Conservation (phyloP, 2,797 vertebrate genomes). For the Xenops minutus region DNA sequence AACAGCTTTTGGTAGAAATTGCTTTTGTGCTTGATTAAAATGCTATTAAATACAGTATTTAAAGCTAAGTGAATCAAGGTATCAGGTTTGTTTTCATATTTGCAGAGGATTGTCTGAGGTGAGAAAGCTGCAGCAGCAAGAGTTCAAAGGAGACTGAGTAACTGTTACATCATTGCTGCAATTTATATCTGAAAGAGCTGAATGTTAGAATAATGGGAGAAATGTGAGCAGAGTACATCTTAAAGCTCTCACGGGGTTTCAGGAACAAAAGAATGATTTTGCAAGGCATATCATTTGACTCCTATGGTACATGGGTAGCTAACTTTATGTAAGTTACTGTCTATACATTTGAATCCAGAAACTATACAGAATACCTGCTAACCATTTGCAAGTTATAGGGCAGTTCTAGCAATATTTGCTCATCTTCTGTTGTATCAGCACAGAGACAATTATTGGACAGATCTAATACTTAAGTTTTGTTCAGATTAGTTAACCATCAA, state of each 20-base stretch:
- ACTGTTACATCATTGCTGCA: not conserved
- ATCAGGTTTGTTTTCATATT: not conserved
- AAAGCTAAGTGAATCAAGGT: not conserved
- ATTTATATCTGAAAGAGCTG: not conserved
- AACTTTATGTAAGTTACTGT: not conserved
- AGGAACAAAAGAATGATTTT: not conserved
- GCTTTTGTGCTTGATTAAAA: not conserved
- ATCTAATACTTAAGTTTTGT: not conserved
- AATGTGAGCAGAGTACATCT: not conserved
- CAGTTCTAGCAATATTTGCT: not conserved
- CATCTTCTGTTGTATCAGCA: not conserved
- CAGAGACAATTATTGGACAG: not conserved
- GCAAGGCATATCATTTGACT: not conserved
- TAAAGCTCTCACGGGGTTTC: not conserved
- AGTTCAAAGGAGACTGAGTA: not conserved
- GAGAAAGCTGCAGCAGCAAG: not conserved
- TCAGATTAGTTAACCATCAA: not conserved
- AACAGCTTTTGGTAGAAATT: not conserved
- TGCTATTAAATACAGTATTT: not conserved
- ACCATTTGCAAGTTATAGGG: not conserved
- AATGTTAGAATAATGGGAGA: not conserved
- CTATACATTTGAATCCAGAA: not conserved
- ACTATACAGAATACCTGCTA: not conserved
- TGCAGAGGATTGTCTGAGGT: not conserved
- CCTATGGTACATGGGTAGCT: not conserved